Base-by-base conservation (phyloP, 1,140 invertebrate genomes). In the Scaptomyza graminum region DNA sequence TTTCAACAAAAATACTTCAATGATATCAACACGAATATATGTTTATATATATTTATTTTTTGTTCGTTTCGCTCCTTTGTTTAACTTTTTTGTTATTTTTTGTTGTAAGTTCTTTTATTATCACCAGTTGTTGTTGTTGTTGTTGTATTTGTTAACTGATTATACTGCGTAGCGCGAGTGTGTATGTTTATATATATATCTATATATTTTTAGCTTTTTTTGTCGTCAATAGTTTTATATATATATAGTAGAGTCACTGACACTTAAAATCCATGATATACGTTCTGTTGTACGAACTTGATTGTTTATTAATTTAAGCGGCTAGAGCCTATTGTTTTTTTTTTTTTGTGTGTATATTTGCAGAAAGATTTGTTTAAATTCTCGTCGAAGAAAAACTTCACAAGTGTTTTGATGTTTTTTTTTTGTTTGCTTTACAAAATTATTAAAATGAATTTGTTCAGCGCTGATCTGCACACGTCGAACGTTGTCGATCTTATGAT, bases 401-500 rank as follows among this genome's bases (percentile, higher is more conserved):
- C 63, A 67, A 60, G 55, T 54, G 44, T 22, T 22, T 22, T 22
- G 28, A 31, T 31, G 5, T 7, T 47, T 52, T 49, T 49, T 41
- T 50, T 46, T 62, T 55, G 15, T 16, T 16, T 46, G 18, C 54
- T 25, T 52, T 57, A 18, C 31, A 34, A 34, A 9, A 41, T 57
- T 76, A 13, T 25, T 18, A 12, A 41, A 46, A 52, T 73, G 34
- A n/a, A 16, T 39, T 43, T 70, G 61, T 52, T 56, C 15, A n/a
- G 61, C 15, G 34, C 61, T 76, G 78, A 79, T 80, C 67, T 84
- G 61, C 49, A 73, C 79, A 73, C 72, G 67, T 82, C 83, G 87
- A 91, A 82, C 73, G 89, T 82, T 90, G 89, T 89, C 83, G 90
- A 90, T 90, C 76, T 88, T 90, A 83, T 91, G 90, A 90, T 85